phyloP scores from a whole-genome alignment of 2,113 vertebrate species.

The Micronycteris hirsuta region DNA sequence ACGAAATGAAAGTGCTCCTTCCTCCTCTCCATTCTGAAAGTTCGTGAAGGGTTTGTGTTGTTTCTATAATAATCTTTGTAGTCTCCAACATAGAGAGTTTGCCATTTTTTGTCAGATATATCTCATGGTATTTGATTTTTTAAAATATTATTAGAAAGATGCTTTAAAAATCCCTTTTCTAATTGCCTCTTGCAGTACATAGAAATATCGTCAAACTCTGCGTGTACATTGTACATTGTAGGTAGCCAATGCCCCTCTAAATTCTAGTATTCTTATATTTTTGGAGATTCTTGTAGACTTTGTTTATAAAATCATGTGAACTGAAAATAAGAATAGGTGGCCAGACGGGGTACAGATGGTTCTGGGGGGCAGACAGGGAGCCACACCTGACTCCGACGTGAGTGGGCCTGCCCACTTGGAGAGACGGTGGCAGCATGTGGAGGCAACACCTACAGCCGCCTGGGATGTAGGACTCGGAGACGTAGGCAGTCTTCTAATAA shows the following conservation, averaged over 20 bases:
- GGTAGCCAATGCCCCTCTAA: not conserved
- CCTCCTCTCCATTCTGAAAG: not conserved
- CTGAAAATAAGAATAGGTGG: not conserved
- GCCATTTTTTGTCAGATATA: not conserved
- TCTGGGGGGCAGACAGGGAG: fast-evolving
- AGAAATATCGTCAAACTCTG: not conserved
- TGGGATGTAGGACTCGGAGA: not conserved
- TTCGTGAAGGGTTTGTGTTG: not conserved
- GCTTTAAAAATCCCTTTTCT: not conserved
- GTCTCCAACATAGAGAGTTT: not conserved
- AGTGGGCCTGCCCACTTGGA: not conserved
- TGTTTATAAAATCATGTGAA: not conserved
- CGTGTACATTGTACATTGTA: not conserved
- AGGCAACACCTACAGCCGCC: not conserved
- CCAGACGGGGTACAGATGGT: fast-evolving
- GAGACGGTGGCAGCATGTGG: fast-evolving
- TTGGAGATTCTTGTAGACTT: not conserved
- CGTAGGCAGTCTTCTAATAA: not conserved
- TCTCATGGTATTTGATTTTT: not conserved
- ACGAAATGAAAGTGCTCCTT: not conserved
- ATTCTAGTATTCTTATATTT: not conserved
- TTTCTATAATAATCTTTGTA: not conserved
- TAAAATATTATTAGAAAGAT: not conserved
- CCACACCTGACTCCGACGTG: fast-evolving
- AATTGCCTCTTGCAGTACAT: not conserved